phyloP scores from a whole-genome alignment of 2,113 vertebrate species.

The Bubalus kerabau region DNA sequence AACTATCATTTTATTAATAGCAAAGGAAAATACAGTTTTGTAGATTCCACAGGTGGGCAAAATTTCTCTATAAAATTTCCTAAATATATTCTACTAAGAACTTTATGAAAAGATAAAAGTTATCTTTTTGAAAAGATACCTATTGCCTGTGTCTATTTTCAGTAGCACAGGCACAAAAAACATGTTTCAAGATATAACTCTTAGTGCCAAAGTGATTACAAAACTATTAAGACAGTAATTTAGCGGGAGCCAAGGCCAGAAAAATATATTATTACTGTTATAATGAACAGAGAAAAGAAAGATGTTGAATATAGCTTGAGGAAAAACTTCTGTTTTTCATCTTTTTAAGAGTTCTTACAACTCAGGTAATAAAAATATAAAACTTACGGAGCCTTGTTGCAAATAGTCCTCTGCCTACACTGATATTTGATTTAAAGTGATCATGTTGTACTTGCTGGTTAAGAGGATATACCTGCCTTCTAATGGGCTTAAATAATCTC shows the following conservation, averaged over 20 bases:
- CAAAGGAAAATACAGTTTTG: neutral
- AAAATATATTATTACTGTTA: constrained; percentile 20
- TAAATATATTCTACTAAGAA: neutral
- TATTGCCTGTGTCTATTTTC: neutral
- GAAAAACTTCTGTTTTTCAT: neutral
- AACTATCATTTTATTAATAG: neutral
- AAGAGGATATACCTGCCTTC: neutral
- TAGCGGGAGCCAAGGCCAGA: neutral
- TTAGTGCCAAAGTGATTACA: neutral
- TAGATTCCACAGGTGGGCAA: neutral
- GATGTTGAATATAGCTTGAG: neutral
- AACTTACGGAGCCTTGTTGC: neutral
- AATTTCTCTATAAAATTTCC: neutral
- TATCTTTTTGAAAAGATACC: neutral
- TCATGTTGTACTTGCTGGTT: neutral
- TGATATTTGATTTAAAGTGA: neutral
- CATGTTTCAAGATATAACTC: neutral
- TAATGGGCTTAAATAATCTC: neutral
- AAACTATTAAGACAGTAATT: neutral
- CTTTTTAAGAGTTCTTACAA: neutral
- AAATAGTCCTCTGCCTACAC: neutral
- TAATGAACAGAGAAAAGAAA: neutral
- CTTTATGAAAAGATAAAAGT: neutral
- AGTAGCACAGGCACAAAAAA: neutral
- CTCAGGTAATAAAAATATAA: neutral